Evolutionary conservation across 2,888 invertebrate genomes (phyloP).

Genomic region (Dryocosmus kuriphilus): DNA sequence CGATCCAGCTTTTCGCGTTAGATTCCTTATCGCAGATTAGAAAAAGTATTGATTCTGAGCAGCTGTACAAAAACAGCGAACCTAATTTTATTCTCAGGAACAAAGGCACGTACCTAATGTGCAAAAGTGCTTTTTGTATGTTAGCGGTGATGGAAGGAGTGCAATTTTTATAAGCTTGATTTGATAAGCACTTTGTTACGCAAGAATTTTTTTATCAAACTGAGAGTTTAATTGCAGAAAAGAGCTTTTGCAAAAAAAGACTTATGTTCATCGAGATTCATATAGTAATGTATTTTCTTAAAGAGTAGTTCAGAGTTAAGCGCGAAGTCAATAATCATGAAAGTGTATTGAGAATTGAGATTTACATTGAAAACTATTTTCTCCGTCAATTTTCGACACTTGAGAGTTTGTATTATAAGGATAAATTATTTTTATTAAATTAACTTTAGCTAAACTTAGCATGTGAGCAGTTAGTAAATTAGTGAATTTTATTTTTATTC

Average conservation of each 20-base stretch:
- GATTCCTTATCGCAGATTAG: slow-evolving; percentile 20
- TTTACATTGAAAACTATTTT: slow-evolving; percentile 21
- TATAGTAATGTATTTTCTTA: slow-evolving; percentile 6
- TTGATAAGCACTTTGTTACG: neutral
- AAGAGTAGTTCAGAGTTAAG: neutral
- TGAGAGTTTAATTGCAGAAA: neutral
- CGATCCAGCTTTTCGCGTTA: slow-evolving; percentile 17
- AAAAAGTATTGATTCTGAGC: slow-evolving; percentile 1
- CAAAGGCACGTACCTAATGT: neutral
- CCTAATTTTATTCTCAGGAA: slow-evolving; percentile 39
- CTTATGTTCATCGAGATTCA: neutral
- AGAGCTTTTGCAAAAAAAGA: neutral
- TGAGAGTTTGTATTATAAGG: slow-evolving; percentile 29
- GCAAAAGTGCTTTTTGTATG: slow-evolving; percentile 14
- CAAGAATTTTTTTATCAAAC: neutral
- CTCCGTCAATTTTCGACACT: slow-evolving; percentile 10
- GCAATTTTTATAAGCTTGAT: slow-evolving; percentile 37
- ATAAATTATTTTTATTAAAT: slow-evolving; percentile 30
- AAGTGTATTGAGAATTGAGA: slow-evolving; percentile 7
- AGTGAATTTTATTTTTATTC: slow-evolving; percentile 29
- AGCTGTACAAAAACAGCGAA: slow-evolving; percentile 24
- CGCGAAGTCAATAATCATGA: neutral
- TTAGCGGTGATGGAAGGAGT: slow-evolving; percentile 23
- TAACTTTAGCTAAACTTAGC: slow-evolving; percentile 17
- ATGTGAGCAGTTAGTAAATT: neutral